Evolutionary conservation across 2,113 vertebrate species (phyloP).

Genomic region (Boleophthalmus pectinirostris): DNA sequence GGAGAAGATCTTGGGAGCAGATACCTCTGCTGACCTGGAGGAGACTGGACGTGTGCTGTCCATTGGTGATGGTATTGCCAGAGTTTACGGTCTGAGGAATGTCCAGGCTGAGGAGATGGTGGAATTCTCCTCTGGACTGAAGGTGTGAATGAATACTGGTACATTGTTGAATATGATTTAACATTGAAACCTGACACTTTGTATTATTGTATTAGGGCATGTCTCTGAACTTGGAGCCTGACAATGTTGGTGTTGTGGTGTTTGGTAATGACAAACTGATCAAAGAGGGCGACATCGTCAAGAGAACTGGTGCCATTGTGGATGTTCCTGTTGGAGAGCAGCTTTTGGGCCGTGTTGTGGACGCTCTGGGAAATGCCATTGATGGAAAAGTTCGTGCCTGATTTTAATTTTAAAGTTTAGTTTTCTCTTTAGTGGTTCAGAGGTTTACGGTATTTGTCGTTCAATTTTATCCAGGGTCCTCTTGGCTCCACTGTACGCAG

Average conservation of each 20-base stretch:
- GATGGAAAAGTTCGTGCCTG: slow-evolving; percentile 88
- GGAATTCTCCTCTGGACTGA: slow-evolving; percentile 97
- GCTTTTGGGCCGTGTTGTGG: slow-evolving; percentile 94
- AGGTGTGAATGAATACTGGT: slow-evolving; percentile 74
- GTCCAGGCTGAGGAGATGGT: slow-evolving; percentile 99
- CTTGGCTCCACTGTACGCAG: slow-evolving; percentile 84
- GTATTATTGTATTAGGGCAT: slow-evolving; percentile 82
- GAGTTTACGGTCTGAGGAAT: slow-evolving; percentile 94
- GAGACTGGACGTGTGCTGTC: slow-evolving; percentile 96
- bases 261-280: slow-evolving; percentile 98
- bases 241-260: slow-evolving; percentile 99
- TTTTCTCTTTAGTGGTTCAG: too few species aligned
- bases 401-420: not conserved
- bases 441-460: not conserved
- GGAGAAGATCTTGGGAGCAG: slow-evolving; percentile 93
- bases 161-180: not conserved
- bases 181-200: not conserved
- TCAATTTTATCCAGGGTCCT: slow-evolving; percentile 78
- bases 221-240: slow-evolving; percentile 99
- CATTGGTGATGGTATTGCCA: slow-evolving; percentile 96
- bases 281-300: slow-evolving; percentile 97
- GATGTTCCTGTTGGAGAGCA: slow-evolving; percentile 95
- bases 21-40: slow-evolving; percentile 90
- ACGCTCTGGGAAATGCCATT: slow-evolving; percentile 94
- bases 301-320: slow-evolving; percentile 97